phyloP scores from a whole-genome alignment of 2,113 vertebrate species.

The Thinocorus orbignyianus region DNA sequence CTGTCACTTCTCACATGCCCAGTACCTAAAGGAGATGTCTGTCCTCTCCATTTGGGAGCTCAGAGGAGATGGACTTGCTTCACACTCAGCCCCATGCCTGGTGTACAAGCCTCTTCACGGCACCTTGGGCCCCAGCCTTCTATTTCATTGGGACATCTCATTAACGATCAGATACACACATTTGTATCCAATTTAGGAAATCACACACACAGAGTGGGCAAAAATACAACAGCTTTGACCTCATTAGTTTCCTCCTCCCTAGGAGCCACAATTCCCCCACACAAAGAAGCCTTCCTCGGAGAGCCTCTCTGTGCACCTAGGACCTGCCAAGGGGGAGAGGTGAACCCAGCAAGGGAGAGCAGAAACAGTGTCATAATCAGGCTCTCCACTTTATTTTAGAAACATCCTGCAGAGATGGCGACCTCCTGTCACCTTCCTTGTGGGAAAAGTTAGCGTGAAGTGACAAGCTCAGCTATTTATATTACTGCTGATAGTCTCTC shows the following conservation, averaged over 20 bases:
- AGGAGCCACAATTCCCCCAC: background rate
- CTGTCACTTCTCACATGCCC: background rate
- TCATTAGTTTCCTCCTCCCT: rapidly evolving
- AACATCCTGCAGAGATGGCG: conserved; percentile 5
- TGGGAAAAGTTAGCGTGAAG: conserved; percentile 59
- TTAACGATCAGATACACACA: background rate
- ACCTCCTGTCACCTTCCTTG: conserved; percentile 65
- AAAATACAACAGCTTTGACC: background rate
- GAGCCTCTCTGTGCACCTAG: background rate
- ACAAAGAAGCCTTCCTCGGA: background rate
- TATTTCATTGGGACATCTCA: background rate
- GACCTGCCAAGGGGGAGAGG: conserved; percentile 5
- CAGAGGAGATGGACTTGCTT: background rate
- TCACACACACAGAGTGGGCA: rapidly evolving
- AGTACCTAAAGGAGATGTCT: background rate
- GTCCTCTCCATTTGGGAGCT: background rate
- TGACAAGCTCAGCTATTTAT: conserved; percentile 66
- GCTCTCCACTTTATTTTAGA: conserved; percentile 53
- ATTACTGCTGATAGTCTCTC: conserved; percentile 13
- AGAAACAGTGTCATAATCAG: conserved; percentile 9
- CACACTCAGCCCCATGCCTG: rapidly evolving
- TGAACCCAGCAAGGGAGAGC: background rate
- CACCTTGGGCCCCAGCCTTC: background rate
- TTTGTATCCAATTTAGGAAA: background rate
- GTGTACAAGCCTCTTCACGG: background rate